phyloP scores from a whole-genome alignment of 2,888 invertebrate genomes.

The Apodemia zela region DNA sequence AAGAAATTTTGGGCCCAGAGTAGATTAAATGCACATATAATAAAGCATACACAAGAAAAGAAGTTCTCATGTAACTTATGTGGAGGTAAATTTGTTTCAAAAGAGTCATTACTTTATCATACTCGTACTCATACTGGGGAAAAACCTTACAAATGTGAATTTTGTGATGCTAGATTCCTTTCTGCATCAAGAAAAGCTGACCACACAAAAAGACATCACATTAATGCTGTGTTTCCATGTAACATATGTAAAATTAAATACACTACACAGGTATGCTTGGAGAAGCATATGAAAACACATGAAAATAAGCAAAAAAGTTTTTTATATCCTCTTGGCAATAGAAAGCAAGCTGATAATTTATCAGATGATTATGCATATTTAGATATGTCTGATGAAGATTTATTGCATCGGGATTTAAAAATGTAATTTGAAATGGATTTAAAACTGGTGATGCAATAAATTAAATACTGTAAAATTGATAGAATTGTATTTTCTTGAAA shows the following conservation, averaged over 20 bases:
- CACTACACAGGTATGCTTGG: conserved; percentile 42
- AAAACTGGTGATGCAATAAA: not conserved
- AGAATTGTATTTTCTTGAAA: too few species aligned
- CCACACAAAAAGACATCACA: conserved; percentile 54
- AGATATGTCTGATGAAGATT: conserved; percentile 8
- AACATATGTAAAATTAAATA: conserved; percentile 53
- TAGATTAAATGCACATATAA: conserved; percentile 59
- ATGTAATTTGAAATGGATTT: not conserved
- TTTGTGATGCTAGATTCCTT: conserved; percentile 52
- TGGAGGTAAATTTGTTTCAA: conserved; percentile 57
- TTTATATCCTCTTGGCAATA: conserved; percentile 8
- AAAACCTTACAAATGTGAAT: conserved; percentile 56
- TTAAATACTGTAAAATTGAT: not conserved
- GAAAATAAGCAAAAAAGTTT: not conserved
- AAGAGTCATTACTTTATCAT: conserved; percentile 62
- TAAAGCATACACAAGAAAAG: conserved; percentile 63
- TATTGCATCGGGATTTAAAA: not conserved
- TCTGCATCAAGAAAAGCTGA: conserved; percentile 58
- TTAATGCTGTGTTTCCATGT: conserved; percentile 46
- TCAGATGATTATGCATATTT: not conserved
- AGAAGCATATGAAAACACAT: conserved; percentile 45
- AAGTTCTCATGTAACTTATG: conserved; percentile 55
- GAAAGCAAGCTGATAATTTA: not conserved
- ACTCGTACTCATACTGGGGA: conserved; percentile 67
- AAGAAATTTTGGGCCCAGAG: conserved; percentile 66